These are phyloP conservation scores for Sanderia malayensis DNA, from an alignment of 30 jellyfish, hydroid and myxozoan genomes.

Conservation along the genomic window DNA sequence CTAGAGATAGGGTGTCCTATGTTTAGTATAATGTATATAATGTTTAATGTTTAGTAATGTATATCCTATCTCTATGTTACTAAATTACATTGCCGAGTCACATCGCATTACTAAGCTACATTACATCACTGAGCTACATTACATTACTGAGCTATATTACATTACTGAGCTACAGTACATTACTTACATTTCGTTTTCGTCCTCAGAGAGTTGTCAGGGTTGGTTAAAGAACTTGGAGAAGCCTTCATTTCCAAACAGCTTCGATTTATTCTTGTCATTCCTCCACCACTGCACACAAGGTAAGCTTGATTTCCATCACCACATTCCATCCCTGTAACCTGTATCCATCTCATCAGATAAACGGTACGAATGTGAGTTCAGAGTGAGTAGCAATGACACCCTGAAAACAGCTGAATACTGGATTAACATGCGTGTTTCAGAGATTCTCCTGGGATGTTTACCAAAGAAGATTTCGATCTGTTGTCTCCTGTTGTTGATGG, in stretches of 20 bases:
- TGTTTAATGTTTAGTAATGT: no score
- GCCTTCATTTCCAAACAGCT: slow-evolving; percentile 78
- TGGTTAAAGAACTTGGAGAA: slow-evolving; percentile 88
- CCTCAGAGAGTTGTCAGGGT: slow-evolving; percentile 67
- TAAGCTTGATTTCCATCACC: slow-evolving; percentile 35
- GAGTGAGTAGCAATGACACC: no score
- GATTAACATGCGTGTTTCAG: no score
- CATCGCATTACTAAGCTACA: neutral
- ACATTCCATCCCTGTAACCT: no score
- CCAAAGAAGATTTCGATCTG: slow-evolving; percentile 86
- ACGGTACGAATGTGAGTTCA: no score
- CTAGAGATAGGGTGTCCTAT: no score
- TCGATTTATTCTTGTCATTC: slow-evolving; percentile 82
- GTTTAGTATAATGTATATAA: no score
- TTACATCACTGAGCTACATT: neutral
- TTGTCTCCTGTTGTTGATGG: slow-evolving; percentile 95
- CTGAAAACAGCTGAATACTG: no score
- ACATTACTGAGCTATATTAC: neutral
- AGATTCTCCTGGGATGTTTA: slow-evolving; percentile 87
- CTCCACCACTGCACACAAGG: slow-evolving; percentile 90
- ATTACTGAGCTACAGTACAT: neutral
- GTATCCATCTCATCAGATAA: no score
- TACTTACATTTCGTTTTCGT: neutral
- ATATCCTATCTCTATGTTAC: no score
- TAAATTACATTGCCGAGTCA: neutral